Percentiles rank a stretch among this genome's conserved stretches.
Evolutionary conservation across 1,140 invertebrate species (phyloP).

Genomic region (Panulirus ornatus): DNA sequence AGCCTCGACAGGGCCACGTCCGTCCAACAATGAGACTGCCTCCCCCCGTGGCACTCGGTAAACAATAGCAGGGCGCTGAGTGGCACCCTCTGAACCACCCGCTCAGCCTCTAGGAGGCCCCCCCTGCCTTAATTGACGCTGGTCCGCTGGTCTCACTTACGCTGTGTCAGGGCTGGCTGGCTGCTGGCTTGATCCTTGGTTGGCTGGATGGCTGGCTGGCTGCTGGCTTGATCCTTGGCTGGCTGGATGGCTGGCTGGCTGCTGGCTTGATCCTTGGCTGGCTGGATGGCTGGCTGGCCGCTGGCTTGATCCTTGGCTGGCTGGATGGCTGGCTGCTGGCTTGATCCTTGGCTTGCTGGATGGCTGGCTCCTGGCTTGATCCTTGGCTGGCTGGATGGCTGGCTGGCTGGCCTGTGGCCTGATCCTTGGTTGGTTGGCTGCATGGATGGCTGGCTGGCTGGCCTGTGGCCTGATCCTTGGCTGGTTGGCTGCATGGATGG

Average conservation of each 20-base stretch:
- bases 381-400: background rate
- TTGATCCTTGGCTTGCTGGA: background rate
- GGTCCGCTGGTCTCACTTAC: slow-evolving; percentile 68
- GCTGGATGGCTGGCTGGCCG: background rate
- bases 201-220: background rate
- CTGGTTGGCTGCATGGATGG: too few species aligned
- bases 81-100: slow-evolving; percentile 70
- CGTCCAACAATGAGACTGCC: slow-evolving; percentile 70
- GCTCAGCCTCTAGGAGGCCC: slow-evolving; percentile 48
- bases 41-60: slow-evolving; percentile 70
- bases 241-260: background rate
- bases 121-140: slow-evolving; percentile 64
- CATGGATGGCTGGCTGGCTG: slow-evolving; percentile 11
- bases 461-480: background rate
- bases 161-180: slow-evolving; percentile 63
- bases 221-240: background rate
- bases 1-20: slow-evolving; percentile 71
- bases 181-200: slow-evolving; percentile 40
- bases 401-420: too few species aligned
- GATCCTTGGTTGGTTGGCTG: too few species aligned
- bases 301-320: too few species aligned
- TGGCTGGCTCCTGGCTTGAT: background rate
- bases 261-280: too few species aligned
- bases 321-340: background rate
- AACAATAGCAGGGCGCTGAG: slow-evolving; percentile 70